Evolutionary conservation across 2,113 vertebrate genomes (phyloP).

Genomic region (Tupaia chinensis): DNA sequence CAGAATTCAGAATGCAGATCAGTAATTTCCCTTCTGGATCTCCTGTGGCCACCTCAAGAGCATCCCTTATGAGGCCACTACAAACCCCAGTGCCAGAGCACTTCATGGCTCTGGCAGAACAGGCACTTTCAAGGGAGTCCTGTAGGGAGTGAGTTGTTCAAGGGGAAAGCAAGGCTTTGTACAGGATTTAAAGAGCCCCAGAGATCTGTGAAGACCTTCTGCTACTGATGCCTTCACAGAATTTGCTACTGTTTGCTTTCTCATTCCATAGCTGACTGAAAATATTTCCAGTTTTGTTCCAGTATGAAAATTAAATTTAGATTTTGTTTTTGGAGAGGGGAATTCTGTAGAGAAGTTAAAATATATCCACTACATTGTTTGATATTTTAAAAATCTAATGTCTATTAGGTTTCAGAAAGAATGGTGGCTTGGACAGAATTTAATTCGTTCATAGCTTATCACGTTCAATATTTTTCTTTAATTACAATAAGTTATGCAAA

Average conservation of each 20-base stretch:
- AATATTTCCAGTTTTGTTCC: constrained; percentile 54
- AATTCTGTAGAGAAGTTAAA: constrained; percentile 40
- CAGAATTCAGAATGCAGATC: constrained; percentile 63
- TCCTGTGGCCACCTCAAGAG: constrained; percentile 42
- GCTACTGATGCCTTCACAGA: constrained; percentile 39
- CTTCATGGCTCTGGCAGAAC: constrained; percentile 1
- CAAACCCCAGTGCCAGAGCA: background rate
- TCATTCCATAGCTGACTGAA: background rate
- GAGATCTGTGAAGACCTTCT: constrained; percentile 54
- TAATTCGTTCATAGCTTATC: background rate
- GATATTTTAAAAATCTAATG: constrained; percentile 34
- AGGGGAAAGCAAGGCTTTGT: constrained; percentile 55
- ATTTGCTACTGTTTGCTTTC: constrained; percentile 43
- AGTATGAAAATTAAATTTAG: constrained; percentile 15
- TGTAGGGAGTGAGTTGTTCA: constrained; percentile 53
- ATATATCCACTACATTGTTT: background rate
- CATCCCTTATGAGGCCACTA: background rate
- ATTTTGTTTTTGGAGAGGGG: constrained; percentile 26
- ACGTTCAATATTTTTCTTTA: constrained; percentile 38
- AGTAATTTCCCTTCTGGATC: constrained; percentile 55
- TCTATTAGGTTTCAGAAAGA: constrained; percentile 34
- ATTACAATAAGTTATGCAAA: constrained; percentile 52
- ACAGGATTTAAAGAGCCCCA: constrained; percentile 49
- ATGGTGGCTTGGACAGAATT: constrained; percentile 25
- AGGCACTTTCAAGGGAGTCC: constrained; percentile 36